These are phyloP conservation scores for Panthera tigris DNA, from an alignment of 2,113 vertebrate species.

Conservation along the genomic window DNA sequence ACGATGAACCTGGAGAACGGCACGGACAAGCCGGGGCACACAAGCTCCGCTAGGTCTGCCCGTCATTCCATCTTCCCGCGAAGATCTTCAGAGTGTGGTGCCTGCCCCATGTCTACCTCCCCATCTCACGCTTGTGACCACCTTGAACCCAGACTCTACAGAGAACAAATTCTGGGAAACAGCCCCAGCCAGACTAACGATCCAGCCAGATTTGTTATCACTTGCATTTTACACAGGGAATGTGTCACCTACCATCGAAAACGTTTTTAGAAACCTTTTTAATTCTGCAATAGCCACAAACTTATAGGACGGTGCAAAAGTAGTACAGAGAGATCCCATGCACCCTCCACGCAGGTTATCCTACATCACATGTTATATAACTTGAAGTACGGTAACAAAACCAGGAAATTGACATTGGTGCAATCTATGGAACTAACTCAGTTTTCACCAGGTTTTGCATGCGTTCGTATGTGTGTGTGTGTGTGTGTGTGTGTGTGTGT, in stretches of 20 bases:
- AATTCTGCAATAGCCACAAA: neutral
- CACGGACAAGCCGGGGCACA: neutral
- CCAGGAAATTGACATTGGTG: neutral
- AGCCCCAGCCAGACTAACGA: neutral
- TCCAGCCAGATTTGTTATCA: neutral
- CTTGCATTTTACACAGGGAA: too few relatives aligned
- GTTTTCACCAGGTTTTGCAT: neutral
- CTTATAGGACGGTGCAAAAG: neutral
- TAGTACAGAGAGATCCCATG: neutral
- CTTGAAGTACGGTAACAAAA: neutral
- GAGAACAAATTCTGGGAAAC: neutral
- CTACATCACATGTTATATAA: too few relatives aligned
- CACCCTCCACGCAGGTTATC: neutral
- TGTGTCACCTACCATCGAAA: neutral
- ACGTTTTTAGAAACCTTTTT: neutral
- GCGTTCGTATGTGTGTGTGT: neutral
- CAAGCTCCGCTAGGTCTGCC: neutral
- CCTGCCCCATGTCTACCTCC: neutral
- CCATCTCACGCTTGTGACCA: too few relatives aligned
- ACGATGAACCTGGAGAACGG: neutral
- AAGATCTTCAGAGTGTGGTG: accelerated
- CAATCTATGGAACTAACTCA: neutral
- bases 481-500: neutral
- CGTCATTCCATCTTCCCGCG: accelerated
- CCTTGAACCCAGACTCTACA: neutral